Evolutionary conservation across 2,888 invertebrate species (phyloP), one percentile per base, ranked within the genome.

Genomic region (Calliopum simillimum): DNA sequence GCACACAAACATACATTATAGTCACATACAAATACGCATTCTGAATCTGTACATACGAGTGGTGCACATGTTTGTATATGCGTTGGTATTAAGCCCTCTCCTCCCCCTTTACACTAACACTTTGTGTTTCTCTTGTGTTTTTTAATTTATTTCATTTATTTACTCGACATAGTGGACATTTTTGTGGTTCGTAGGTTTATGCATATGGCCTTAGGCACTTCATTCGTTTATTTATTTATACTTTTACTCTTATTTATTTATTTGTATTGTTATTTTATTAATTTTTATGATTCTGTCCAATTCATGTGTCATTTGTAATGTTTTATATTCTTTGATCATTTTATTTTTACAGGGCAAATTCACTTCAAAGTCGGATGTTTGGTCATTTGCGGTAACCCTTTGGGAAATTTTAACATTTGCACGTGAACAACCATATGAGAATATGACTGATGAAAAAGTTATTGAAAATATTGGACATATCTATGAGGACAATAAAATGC

Each of bases 321-420:
- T 58, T n/a, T 19, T 13, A 12, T 56, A 21, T 58, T n/a, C 11
- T 33, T 44, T n/a, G 49, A 16, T 51, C n/a, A 21, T 63, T 75
- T 70, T 69, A 49, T 75, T 70, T 75, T 81, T 87, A 53, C 86
- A 94, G 93, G 93, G 92, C 65, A 93, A 93, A 86, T 94, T 92
- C 85, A 91, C 93, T 46, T 91, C 91, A 63, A 94, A 94, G 85
- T 93, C 94, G 77, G 95, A 95, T 87, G 94, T 95, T 56, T 96
- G 95, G 95, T 90, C 94, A 67, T 95, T 95, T 83, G 95, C 94
- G 56, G 94, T 95, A 70, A 92, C 94, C 63, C 88, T 95, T 74
- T 96, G 95, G 94, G 95, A 96, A 86, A 91, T 96, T 76, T 87
- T 96, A 82, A 94, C 93, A 49, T 93, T 93, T 85, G 94, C 94